These are phyloP conservation scores for Podocnemis expansa DNA, from an alignment of 2,113 vertebrate species.

Conservation along the genomic window DNA sequence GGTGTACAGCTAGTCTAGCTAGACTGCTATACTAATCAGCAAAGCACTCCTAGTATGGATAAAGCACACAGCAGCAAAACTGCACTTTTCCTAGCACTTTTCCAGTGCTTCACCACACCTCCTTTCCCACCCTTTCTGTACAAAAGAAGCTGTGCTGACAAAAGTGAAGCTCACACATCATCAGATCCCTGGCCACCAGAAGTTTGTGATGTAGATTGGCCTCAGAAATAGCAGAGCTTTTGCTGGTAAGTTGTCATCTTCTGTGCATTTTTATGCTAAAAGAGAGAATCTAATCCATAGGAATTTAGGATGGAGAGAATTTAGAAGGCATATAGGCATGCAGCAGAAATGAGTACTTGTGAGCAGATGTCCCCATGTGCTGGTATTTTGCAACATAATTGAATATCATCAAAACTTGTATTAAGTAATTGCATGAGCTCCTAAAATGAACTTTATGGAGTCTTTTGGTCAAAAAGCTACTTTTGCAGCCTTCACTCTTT, in stretches of 20 bases:
- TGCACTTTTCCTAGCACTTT: too few species aligned
- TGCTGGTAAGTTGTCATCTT: not conserved
- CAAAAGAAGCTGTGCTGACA: not conserved
- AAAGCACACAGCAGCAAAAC: not conserved
- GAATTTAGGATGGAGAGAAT: not conserved
- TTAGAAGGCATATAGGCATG: not conserved
- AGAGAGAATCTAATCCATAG: not conserved
- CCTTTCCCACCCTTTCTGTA: not conserved
- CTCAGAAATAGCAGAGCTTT: not conserved
- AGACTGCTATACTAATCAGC: too few species aligned
- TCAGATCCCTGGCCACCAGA: not conserved
- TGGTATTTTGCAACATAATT: not conserved
- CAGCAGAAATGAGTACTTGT: fast-evolving
- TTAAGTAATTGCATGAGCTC: not conserved
- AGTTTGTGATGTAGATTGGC: not conserved
- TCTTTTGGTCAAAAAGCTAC: not conserved
- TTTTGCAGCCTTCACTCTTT: not conserved
- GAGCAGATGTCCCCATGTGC: not conserved
- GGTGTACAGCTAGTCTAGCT: not conserved
- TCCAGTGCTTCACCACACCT: too few species aligned
- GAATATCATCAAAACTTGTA: not conserved
- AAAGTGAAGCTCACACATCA: not conserved
- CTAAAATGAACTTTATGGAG: not conserved
- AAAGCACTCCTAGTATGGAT: not conserved
- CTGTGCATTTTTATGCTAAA: not conserved